Evolutionary conservation across 1,140 invertebrate species (phyloP).

Genomic region (Camponotus vicinus): DNA sequence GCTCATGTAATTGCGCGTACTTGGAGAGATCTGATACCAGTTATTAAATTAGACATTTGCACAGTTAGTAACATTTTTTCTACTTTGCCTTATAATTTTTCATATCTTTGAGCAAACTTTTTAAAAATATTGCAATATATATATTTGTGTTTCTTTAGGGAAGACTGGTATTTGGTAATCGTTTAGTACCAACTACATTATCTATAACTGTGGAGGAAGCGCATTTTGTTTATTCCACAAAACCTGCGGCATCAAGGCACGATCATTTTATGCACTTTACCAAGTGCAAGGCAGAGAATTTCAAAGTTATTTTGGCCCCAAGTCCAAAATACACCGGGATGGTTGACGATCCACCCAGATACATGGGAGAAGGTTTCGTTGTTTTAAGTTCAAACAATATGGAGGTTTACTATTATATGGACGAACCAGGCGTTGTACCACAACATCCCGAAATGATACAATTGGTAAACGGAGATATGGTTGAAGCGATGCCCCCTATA

Average conservation of each 20-base stretch:
- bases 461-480: slow-evolving; percentile 96
- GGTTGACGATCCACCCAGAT: slow-evolving; percentile 97
- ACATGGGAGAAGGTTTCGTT: slow-evolving; percentile 99
- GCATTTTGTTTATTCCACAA: slow-evolving; percentile 97
- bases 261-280: slow-evolving; percentile 99
- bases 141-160: slow-evolving; percentile 87
- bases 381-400: slow-evolving; percentile 98
- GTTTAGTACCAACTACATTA: slow-evolving; percentile 96
- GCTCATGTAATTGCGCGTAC: slow-evolving; percentile 91
- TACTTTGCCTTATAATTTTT: slow-evolving; percentile 16
- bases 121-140: slow-evolving; percentile 1
- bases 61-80: slow-evolving; percentile 87
- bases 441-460: slow-evolving; percentile 96
- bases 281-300: slow-evolving; percentile 97
- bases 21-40: slow-evolving; percentile 98
- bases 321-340: slow-evolving; percentile 97
- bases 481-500: slow-evolving; percentile 96
- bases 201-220: slow-evolving; percentile 97
- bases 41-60: slow-evolving; percentile 97
- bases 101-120: not conserved
- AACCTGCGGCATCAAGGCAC: slow-evolving; percentile 95
- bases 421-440: slow-evolving; percentile 96
- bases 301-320: slow-evolving; percentile 96
- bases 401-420: slow-evolving; percentile 98
- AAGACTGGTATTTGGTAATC: slow-evolving; percentile 98